Percentiles rank a stretch among this genome's conserved stretches.
Evolutionary conservation across 2,113 vertebrate species (phyloP).

Genomic region (Calonectris borealis): DNA sequence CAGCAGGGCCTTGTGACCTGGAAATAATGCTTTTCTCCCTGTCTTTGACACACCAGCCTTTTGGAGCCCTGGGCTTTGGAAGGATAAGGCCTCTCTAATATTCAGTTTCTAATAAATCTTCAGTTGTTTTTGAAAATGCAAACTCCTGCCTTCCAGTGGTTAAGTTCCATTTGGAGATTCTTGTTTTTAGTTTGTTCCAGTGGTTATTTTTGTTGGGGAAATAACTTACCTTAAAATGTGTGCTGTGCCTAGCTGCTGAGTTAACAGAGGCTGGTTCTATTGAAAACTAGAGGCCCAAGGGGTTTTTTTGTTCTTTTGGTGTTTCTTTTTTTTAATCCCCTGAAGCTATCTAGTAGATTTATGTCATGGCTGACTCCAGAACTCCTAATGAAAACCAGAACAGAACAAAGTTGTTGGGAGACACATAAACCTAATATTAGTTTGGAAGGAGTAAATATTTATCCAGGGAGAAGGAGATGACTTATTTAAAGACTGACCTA

Average conservation of each 20-base stretch:
- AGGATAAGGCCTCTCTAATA: background rate
- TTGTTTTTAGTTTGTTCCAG: background rate
- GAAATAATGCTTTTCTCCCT: background rate
- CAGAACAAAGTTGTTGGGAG: constrained; percentile 17
- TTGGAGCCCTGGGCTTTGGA: background rate
- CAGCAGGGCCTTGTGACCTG: background rate
- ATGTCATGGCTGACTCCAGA: background rate
- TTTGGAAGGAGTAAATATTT: constrained; percentile 56
- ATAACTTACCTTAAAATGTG: background rate
- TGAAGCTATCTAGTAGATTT: background rate
- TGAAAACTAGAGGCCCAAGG: background rate
- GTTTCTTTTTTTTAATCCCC: background rate
- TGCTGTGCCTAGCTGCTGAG: background rate
- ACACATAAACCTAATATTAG: constrained; percentile 23
- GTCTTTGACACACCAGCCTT: background rate
- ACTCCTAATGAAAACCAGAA: constrained; percentile 32
- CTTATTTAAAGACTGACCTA: constrained; percentile 53
- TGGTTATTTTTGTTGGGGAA: background rate
- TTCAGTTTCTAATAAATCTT: background rate
- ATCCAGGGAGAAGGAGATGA: background rate
- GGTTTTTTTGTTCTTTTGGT: background rate
- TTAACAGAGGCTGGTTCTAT: background rate
- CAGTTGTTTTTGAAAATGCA: background rate
- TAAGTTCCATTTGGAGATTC: background rate
- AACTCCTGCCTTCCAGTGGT: background rate